A percentile compares a stretch with the other conserved stretches of the same genome.
These are phyloP conservation scores for Neoscelio sp. DNA, from an alignment of 2,888 invertebrate genomes.

Conservation along the genomic window DNA sequence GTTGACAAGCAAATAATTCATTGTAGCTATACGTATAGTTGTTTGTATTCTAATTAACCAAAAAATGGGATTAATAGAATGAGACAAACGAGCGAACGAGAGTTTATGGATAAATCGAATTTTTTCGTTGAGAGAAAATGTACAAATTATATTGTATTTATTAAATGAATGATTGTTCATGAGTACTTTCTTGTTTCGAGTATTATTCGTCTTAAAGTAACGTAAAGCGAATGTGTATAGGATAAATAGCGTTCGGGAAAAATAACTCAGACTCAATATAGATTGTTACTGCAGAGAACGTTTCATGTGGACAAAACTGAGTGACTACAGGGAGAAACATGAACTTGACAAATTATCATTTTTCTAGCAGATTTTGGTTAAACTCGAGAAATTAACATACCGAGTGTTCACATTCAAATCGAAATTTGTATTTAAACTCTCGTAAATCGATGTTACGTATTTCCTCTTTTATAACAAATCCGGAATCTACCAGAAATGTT, in stretches of 20 bases:
- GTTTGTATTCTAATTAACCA: background rate
- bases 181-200: background rate
- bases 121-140: background rate
- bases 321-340: constrained; percentile 11
- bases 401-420: too few relatives aligned
- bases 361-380: too few relatives aligned
- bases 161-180: background rate
- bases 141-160: constrained; percentile 8
- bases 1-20: background rate
- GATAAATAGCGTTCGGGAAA: constrained; percentile 33
- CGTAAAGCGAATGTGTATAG: constrained; percentile 26
- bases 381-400: too few relatives aligned
- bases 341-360: too few relatives aligned
- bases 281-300: constrained; percentile 52
- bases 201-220: constrained; percentile 5
- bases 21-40: background rate
- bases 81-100: background rate
- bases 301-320: constrained; percentile 54
- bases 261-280: constrained; percentile 19
- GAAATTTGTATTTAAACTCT: too few relatives aligned
- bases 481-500: too few relatives aligned
- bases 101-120: constrained; percentile 1
- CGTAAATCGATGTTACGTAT: too few relatives aligned
- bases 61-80: background rate
- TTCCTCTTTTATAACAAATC: too few relatives aligned